Conservation (phyloP, 2,113 vertebrate species). For the Morphnarchus princeps region DNA sequence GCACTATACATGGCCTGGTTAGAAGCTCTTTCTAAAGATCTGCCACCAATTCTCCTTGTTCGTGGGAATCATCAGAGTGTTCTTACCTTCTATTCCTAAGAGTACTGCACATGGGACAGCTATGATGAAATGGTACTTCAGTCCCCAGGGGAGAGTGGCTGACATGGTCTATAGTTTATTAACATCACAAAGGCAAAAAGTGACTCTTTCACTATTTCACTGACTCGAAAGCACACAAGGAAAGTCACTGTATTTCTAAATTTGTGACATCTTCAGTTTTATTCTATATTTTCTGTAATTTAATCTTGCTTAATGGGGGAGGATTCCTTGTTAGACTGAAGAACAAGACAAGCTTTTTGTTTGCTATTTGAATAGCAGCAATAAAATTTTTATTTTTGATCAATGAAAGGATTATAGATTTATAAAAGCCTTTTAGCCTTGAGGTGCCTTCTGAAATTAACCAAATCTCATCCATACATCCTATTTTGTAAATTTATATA, state of each 20-base stretch:
- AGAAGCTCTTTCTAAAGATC: conserved; percentile 90
- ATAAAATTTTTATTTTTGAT: conserved; percentile 85
- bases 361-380: conserved; percentile 89
- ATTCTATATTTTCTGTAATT: conserved; percentile 71
- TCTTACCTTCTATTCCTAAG: conserved; percentile 98
- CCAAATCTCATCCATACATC: conserved; percentile 80
- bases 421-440: conserved; percentile 92
- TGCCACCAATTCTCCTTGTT: conserved; percentile 92
- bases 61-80: conserved; percentile 99
- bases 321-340: conserved; percentile 72
- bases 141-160: conserved; percentile 63
- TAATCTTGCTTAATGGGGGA: conserved; percentile 69
- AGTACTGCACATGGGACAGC: neutral
- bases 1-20: conserved; percentile 97
- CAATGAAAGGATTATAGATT: conserved; percentile 83
- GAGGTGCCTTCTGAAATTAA: conserved; percentile 97
- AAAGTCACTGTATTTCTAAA: conserved; percentile 72
- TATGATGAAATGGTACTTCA: conserved; percentile 66
- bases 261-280: conserved; percentile 71
- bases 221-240: conserved; percentile 80
- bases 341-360: conserved; percentile 76
- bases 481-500: conserved; percentile 82
- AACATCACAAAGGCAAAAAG: conserved; percentile 70
- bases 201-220: conserved; percentile 77
- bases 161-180: conserved; percentile 45